Conservation (phyloP, 1,140 invertebrate genomes). For the Reticulitermes speratus region DNA sequence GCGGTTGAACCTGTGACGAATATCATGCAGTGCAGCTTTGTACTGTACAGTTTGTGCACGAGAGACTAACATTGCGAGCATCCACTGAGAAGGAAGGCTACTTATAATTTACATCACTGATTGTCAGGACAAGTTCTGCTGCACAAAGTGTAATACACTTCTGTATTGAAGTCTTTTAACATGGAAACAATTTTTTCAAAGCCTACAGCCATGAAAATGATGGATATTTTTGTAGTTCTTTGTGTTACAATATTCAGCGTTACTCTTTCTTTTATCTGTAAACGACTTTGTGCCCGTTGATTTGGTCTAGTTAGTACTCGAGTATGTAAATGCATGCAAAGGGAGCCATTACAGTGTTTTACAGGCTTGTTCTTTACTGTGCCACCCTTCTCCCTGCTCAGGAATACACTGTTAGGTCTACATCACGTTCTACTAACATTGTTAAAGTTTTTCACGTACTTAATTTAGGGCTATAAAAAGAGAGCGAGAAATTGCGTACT, state of each 20-base stretch:
- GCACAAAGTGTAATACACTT: background rate
- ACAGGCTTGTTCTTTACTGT: slow-evolving; percentile 18
- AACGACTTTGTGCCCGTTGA: slow-evolving; percentile 2
- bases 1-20: too few species aligned
- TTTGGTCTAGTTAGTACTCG: background rate
- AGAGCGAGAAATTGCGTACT: background rate
- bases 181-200: background rate
- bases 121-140: background rate
- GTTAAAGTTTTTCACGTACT: slow-evolving; percentile 19
- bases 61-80: background rate
- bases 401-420: background rate
- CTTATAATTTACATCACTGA: background rate
- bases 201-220: background rate
- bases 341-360: slow-evolving; percentile 1
- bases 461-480: slow-evolving; percentile 2
- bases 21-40: background rate
- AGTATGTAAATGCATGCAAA: slow-evolving; percentile 9
- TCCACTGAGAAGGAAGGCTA: background rate
- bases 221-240: slow-evolving; percentile 3
- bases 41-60: background rate
- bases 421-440: slow-evolving; percentile 1
- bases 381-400: background rate
- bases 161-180: background rate
- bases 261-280: background rate
- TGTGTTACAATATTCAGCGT: background rate